These are phyloP conservation scores for Prionace glauca DNA, from an alignment of 2,797 vertebrate species.

Conservation along the genomic window DNA sequence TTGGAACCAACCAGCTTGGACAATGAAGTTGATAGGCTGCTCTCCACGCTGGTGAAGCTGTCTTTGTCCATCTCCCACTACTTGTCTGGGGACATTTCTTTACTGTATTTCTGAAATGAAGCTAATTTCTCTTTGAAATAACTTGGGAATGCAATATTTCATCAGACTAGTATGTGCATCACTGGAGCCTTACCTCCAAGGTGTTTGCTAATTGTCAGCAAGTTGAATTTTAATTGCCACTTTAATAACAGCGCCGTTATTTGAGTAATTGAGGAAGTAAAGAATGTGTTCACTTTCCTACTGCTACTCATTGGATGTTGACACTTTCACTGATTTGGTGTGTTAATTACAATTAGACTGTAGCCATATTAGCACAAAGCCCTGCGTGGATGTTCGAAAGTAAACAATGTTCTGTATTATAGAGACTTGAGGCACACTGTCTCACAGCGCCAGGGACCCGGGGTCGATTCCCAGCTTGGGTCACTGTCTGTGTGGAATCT, in stretches of 20 bases:
- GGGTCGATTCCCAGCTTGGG: too few species aligned
- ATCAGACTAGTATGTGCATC: neutral
- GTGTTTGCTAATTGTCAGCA: neutral
- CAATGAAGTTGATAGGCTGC: slow-evolving; percentile 41
- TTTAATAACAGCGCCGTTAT: neutral
- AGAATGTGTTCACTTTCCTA: neutral
- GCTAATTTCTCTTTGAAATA: neutral
- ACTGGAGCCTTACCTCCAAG: neutral
- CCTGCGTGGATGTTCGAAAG: neutral
- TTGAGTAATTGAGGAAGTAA: neutral
- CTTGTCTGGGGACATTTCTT: slow-evolving; percentile 21
- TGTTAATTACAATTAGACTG: neutral
- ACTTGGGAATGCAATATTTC: neutral
- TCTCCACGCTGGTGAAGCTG: slow-evolving; percentile 38
- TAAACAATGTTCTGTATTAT: neutral
- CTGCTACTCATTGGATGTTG: neutral
- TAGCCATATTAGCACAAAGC: neutral
- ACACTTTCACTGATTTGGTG: neutral
- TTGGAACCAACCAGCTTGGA: slow-evolving; percentile 42
- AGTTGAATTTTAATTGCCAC: neutral
- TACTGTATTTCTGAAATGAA: neutral
- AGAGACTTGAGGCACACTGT: neutral
- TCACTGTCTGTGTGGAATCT: too few species aligned
- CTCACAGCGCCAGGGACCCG: too few species aligned
- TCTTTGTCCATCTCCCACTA: slow-evolving; percentile 44